Evolutionary conservation across 2,113 vertebrate species (phyloP).

Genomic region (Vombatus ursinus): DNA sequence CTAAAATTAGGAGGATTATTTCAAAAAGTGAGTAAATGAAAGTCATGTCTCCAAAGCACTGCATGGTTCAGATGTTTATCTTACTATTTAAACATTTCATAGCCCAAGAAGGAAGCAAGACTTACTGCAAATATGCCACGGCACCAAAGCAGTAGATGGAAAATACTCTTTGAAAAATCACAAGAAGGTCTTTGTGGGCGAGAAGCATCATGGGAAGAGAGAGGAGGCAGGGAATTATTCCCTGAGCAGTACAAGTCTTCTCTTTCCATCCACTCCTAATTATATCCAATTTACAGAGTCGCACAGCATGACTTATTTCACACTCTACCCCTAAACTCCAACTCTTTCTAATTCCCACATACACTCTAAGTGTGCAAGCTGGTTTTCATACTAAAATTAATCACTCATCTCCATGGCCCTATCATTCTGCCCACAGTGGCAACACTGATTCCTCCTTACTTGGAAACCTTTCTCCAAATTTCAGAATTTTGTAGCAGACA

Average conservation of each 20-base stretch:
- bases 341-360: neutral
- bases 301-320: neutral
- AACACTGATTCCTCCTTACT: neutral
- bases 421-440: neutral
- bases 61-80: neutral
- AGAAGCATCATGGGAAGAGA: neutral
- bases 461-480: neutral
- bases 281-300: neutral
- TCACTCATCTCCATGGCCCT: neutral
- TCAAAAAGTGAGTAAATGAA: neutral
- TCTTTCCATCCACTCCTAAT: neutral
- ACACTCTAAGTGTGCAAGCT: neutral
- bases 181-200: neutral
- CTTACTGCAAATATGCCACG: neutral
- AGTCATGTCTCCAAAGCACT: neutral
- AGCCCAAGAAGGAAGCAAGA: neutral
- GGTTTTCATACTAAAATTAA: neutral
- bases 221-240: neutral
- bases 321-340: neutral
- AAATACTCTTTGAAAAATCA: neutral
- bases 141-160: neutral
- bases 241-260: neutral
- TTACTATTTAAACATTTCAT: neutral
- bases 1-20: slow-evolving; percentile 2
- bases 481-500: neutral